Evolutionary conservation across 2,888 invertebrate genomes (phyloP).

Genomic region (Heteromurus nitidus): DNA sequence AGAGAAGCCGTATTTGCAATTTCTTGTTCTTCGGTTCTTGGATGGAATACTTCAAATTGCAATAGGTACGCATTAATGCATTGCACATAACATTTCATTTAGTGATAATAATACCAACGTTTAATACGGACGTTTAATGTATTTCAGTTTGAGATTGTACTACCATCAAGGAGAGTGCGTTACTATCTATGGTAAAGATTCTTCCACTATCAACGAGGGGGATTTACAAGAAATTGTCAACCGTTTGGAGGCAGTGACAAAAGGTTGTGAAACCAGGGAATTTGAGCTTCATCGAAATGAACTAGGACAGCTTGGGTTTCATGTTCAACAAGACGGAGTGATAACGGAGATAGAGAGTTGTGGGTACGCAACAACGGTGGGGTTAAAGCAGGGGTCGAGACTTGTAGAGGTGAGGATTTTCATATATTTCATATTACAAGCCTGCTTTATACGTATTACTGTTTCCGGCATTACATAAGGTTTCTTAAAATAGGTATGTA

Average conservation of each 20-base stretch:
- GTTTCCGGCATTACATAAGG: too few species aligned
- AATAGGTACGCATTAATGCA: conserved; percentile 77
- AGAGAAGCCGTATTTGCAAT: conserved; percentile 90
- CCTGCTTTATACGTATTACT: not conserved
- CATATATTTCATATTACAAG: not conserved
- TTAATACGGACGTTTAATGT: conserved; percentile 43
- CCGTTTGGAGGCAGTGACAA: conserved; percentile 86
- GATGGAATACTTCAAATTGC: conserved; percentile 80
- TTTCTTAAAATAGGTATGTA: conserved; percentile 81
- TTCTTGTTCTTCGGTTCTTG: conserved; percentile 87
- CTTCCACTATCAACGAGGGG: conserved; percentile 78
- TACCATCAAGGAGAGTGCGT: conserved; percentile 96
- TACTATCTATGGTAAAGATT: conserved; percentile 85
- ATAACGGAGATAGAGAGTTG: conserved; percentile 92
- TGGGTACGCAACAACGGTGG: conserved; percentile 85
- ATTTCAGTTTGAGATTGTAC: conserved; percentile 84
- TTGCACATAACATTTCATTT: conserved; percentile 10
- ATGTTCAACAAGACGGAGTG: conserved; percentile 94
- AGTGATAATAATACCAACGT: too few species aligned
- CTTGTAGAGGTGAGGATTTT: conserved; percentile 82
- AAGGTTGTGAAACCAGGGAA: conserved; percentile 85
- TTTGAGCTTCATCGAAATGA: conserved; percentile 87
- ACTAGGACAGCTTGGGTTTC: conserved; percentile 87
- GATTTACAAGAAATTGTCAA: conserved; percentile 86
- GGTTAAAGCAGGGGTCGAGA: conserved; percentile 91